Evolutionary conservation across 64 coral and sea anemone genomes (phyloP), one percentile per base, ranked within the genome.

Genomic region (Montipora capricornis): DNA sequence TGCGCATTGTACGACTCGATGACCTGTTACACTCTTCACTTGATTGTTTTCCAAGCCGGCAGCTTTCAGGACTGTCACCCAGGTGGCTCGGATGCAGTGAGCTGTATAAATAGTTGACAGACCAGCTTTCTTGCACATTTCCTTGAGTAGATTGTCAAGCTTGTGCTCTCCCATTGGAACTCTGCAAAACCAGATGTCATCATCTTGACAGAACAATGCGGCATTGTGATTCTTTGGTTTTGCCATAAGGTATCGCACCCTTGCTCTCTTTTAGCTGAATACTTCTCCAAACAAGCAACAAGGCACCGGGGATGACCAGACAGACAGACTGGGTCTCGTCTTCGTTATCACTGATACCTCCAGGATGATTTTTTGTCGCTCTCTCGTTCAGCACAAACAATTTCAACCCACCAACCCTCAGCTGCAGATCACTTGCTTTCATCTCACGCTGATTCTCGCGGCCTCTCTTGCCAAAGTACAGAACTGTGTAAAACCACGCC

Each of bases 51-150:
- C 69, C 19, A 93, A 68, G 20, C 91, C 91, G 14, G 74, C 83
- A 51, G 83, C 64, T 81, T 87, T 81, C 1, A 93, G 49, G 47
- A 93, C 49, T 22, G 60, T 87, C 8, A 87, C 47, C 57, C 83
- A 93, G 45, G 92, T 93, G 20, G 92, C 74, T 84, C 92, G 55
- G 52, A 93, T 77, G 77, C 92, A 93, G 75, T 88, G 83, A 37
- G 92, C 83, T 10, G 60, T 93, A 93, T 7, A 88, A 57, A 57
- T 49, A 44, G n/a, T n/a, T 51, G 74, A 67, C 14, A 76, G 69
- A 80, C 77, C 61, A 93, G 83, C 92, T 46, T 80, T 93, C 61
- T 93, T 80, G 46, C 92, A 26, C 75, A 88, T 88, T 70, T 52
- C 75, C 24, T 46, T 87, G 12, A 88, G 58, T 48, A 87, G 60